phyloP scores from a whole-genome alignment of 30 jellyfish, hydroid and myxozoan genomes.

The Aurelia sp. region DNA sequence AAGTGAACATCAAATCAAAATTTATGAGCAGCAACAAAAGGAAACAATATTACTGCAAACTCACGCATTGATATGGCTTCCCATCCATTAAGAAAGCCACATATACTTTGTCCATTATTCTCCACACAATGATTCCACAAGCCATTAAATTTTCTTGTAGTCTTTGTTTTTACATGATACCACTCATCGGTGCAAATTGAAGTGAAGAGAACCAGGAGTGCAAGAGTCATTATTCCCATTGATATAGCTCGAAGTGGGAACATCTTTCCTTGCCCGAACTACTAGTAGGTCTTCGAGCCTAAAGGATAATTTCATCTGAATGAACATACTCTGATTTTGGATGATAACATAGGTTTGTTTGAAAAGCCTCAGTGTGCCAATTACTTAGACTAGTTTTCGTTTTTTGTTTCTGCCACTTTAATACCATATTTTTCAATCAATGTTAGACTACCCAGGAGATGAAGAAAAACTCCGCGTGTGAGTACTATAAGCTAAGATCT shows the following conservation, averaged over 20 bases:
- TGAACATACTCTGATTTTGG: neutral
- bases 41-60: neutral
- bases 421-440: too few relatives aligned
- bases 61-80: conserved; percentile 53
- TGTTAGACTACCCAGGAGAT: too few relatives aligned
- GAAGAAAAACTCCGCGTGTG: too few relatives aligned
- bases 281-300: neutral
- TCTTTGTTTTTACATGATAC: conserved; percentile 47
- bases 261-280: neutral
- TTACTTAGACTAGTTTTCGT: too few relatives aligned
- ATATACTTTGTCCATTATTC: conserved; percentile 22
- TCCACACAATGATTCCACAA: conserved; percentile 74
- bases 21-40: too few relatives aligned
- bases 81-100: conserved; percentile 62
- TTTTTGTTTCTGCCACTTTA: too few relatives aligned
- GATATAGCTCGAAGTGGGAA: conserved; percentile 67
- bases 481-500: too few relatives aligned
- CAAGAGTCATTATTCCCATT: conserved; percentile 59
- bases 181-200: conserved; percentile 77
- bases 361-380: too few relatives aligned
- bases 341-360: too few relatives aligned
- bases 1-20: too few relatives aligned
- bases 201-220: conserved; percentile 53
- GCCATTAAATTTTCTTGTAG: conserved; percentile 55
- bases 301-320: neutral